Conservation (phyloP, 2,797 vertebrate genomes). For the Onychomys leucogaster region DNA sequence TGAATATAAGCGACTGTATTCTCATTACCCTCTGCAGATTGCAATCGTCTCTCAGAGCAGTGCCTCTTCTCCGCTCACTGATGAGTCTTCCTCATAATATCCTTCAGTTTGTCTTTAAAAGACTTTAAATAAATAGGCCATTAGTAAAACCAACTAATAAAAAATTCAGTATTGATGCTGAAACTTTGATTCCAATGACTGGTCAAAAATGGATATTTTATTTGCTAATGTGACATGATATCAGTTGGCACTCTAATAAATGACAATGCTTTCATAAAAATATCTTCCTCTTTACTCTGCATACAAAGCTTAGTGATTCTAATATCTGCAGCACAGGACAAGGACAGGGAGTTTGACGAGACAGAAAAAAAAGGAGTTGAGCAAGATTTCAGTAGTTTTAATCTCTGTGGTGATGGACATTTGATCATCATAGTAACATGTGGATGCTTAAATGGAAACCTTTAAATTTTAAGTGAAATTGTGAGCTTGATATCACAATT, state of each 20-base stretch:
- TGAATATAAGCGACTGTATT: slow-evolving; percentile 22
- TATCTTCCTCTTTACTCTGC: background rate
- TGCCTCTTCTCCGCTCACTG: background rate
- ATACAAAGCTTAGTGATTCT: background rate
- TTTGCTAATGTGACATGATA: slow-evolving; percentile 43
- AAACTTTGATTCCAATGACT: slow-evolving; percentile 56
- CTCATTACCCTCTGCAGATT: slow-evolving; percentile 67
- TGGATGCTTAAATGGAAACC: background rate
- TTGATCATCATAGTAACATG: background rate
- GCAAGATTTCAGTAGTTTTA: background rate
- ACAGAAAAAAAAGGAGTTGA: background rate
- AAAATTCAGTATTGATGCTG: slow-evolving; percentile 19
- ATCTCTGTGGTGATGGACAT: background rate
- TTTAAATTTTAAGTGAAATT: slow-evolving; percentile 14
- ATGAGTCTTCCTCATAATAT: background rate
- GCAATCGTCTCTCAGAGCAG: slow-evolving; percentile 50
- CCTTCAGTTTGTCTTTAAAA: slow-evolving; percentile 61
- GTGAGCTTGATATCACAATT: background rate
- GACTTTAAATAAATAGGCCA: slow-evolving; percentile 24
- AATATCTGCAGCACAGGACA: background rate
- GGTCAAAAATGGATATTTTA: slow-evolving; percentile 49
- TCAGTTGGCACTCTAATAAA: slow-evolving; percentile 28
- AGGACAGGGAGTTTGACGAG: background rate
- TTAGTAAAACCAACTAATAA: slow-evolving; percentile 61
- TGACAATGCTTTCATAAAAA: background rate